Base-by-base conservation (phyloP, 2,797 vertebrate genomes). In the Anabas testudineus region DNA sequence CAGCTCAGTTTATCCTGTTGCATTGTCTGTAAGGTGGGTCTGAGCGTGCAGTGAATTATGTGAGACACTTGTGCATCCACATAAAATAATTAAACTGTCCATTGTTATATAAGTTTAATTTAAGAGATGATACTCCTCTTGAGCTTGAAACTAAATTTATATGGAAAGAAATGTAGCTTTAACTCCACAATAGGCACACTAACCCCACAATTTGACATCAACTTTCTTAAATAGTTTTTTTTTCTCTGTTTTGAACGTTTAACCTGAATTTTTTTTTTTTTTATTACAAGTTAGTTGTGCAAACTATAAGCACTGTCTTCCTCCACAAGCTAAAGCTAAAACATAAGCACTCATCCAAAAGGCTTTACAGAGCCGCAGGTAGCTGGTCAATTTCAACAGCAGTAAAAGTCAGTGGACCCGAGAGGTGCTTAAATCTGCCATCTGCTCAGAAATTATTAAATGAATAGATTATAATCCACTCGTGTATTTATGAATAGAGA, bases 391-490 rank as follows among this genome's bases (percentile, higher is more conserved):
- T 78, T 63, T 61, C 54, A 60, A 18, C 54, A 71, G 24, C 26
- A 63, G 19, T 46, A 19, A 70, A 71, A 36, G 45, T 70, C 58
- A 68, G 37, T 12, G 13, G 57, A 69, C 52, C 21, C 49, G 73
- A 48, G 48, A 72, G 26, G 39, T 68, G 28, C 47, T 34, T 8
- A 21, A 18, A 61, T 41, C 54, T 52, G 48, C 51, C 53, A 54
- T 45, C 16, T 59, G 22, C 24, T 47, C 18, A 56, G 7, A 68
- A 14, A 56, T 22, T 2, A 19, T 18, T 15, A 36, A 36, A 9
- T 30, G 1, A 48, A 49, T 14, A 6, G 22, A 37, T 59, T 8
- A n/a, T 26, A 16, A 28, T 60, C 1, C 15, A 26, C 13, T 6
- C 48, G 14, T 67, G 22, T 13, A 19, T 64, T 24, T 10, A 30